Base-by-base conservation (phyloP, 2,797 vertebrate species). In the Thalassophryne amazonica region DNA sequence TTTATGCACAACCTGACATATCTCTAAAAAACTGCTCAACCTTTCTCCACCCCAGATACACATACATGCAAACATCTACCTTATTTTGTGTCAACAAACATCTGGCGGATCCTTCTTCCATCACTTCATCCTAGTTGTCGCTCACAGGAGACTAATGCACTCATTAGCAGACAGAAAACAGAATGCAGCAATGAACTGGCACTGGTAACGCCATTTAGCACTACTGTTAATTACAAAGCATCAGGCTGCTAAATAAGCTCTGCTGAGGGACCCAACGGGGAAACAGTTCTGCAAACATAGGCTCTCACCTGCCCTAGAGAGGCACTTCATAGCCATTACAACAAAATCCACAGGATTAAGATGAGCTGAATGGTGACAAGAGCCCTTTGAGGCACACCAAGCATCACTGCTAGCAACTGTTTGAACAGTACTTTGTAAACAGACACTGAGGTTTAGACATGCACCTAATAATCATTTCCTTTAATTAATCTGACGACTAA, bases 91-190 rank as follows among this genome's bases (percentile, higher is more conserved):
- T 78, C 67, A 81, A 35, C 67, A 79, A 84, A 86, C 85, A 85
- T 78, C 85, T 90, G 78, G 34, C 14, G 28, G 59, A 40, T 47
- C 60, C 27, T 69, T 76, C 75, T 49, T 41, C 29, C 46, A 14
- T 12, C 12, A 46, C 21, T 42, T 10, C 23, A 29, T 4, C 11
- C 13, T 14, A 45, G n/a, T 39, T 21, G 35, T 74, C 86, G 71
- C 70, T 83, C 58, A 64, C 62, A 80, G 70, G 81, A 89, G 91
- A 89, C 62, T 85, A 84, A 86, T 62, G 60, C 69, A 87, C 68
- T 91, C 58, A 61, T 89, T 91, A 86, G 77, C 64, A 69, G 19
- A 72, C 80, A 84, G 56, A 79, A 88, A 87, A 85, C 68, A 72
- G 76, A 88, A 80, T 57, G 73, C 86, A 66, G 78, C 63, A 29